phyloP scores from a whole-genome alignment of 2,113 vertebrate genomes.

The Sturnus vulgaris region DNA sequence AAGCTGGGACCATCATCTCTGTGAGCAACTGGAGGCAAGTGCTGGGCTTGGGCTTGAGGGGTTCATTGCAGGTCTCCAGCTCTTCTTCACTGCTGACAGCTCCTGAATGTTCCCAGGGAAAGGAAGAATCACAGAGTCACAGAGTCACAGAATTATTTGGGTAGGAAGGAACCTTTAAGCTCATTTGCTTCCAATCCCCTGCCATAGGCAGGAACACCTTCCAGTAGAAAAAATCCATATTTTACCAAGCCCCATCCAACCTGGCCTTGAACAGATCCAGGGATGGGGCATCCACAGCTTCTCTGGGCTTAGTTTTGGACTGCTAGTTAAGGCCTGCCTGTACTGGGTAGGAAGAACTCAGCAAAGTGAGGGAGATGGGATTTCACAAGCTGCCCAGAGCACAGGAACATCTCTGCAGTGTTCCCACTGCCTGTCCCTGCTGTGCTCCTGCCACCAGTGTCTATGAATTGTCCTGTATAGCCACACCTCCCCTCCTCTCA shows the following conservation, averaged over 20 bases:
- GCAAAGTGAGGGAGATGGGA: background rate
- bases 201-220: background rate
- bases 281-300: background rate
- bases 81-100: background rate
- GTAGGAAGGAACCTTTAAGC: background rate
- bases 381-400: background rate
- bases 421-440: background rate
- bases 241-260: background rate
- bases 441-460: background rate
- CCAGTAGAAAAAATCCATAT: background rate
- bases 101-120: background rate
- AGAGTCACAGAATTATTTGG: background rate
- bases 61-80: background rate
- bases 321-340: background rate
- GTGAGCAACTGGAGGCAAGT: background rate
- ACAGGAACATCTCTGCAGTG: background rate
- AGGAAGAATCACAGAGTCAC: background rate
- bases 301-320: background rate
- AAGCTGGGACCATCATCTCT: background rate
- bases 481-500: background rate
- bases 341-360: background rate
- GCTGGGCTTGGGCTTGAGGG: background rate
- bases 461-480: background rate
- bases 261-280: background rate
- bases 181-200: background rate